Evolutionary conservation across 2,888 invertebrate genomes (phyloP).

Genomic region (Cryptocephalus moraei): DNA sequence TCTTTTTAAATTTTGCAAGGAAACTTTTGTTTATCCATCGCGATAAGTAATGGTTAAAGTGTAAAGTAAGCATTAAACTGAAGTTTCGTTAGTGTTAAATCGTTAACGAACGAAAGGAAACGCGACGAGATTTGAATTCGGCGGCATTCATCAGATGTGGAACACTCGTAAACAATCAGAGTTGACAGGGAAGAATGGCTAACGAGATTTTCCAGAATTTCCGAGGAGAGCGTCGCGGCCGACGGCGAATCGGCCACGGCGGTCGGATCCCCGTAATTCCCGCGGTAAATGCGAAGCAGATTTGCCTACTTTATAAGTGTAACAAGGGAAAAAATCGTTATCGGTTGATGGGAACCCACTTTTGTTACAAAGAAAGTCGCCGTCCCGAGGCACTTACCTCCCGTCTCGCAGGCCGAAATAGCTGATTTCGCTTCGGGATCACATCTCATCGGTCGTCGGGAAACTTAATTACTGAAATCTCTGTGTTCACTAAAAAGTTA

Average conservation of each 20-base stretch:
- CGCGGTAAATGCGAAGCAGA: not conserved
- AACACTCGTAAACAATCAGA: conserved; percentile 33
- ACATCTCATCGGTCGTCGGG: conserved; percentile 19
- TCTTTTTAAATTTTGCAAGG: too few relatives aligned
- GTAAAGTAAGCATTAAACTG: too few relatives aligned
- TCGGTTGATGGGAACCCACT: conserved; percentile 15
- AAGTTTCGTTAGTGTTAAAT: too few relatives aligned
- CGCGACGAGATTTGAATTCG: conserved; percentile 22
- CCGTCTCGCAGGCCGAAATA: conserved; percentile 6
- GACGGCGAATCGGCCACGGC: too few relatives aligned
- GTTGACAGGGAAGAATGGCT: conserved; percentile 19
- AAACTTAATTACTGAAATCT: conserved; percentile 18
- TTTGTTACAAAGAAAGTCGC: conserved; percentile 15
- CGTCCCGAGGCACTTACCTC: conserved; percentile 12
- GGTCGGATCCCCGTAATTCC: too few relatives aligned
- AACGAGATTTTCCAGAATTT: too few relatives aligned
- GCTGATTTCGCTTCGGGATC: conserved; percentile 14
- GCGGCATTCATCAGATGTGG: conserved; percentile 26
- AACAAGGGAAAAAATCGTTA: conserved; percentile 23
- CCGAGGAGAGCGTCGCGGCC: too few relatives aligned
- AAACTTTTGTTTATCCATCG: too few relatives aligned
- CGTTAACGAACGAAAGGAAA: not conserved
- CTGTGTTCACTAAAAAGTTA: conserved; percentile 23
- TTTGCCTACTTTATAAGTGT: conserved; percentile 7
- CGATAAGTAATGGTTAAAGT: too few relatives aligned